Conservation (phyloP, 1,140 invertebrate genomes). For the Oscheius sp. region DNA sequence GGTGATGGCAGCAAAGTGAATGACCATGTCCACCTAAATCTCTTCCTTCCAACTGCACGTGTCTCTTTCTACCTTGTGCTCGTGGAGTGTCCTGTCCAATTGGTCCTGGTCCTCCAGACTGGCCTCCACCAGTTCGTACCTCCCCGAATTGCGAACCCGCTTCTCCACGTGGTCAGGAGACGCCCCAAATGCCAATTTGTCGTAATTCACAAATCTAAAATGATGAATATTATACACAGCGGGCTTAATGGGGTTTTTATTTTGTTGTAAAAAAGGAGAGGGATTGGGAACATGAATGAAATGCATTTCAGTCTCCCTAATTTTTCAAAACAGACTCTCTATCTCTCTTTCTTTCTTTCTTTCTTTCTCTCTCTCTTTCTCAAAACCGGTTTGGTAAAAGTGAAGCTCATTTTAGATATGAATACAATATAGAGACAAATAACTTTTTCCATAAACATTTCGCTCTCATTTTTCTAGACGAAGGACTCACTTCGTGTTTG, state of each 20-base stretch:
- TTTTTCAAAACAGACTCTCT: too few species aligned
- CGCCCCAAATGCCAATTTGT: constrained; percentile 56
- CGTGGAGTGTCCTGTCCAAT: constrained; percentile 40
- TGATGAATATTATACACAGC: too few species aligned
- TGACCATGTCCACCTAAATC: constrained; percentile 58
- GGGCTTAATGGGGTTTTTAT: too few species aligned
- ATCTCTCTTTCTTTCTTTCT: too few species aligned
- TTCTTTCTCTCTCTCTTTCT: too few species aligned
- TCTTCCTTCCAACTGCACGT: background rate
- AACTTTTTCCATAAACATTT: too few species aligned
- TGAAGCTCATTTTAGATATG: background rate
- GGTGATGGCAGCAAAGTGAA: constrained; percentile 61
- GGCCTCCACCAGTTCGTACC: constrained; percentile 53
- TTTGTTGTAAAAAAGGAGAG: too few species aligned
- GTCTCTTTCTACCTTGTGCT: constrained; percentile 45
- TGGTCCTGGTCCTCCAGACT: constrained; percentile 45
- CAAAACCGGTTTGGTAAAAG: background rate
- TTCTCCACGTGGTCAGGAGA: constrained; percentile 44
- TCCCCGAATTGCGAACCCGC: constrained; percentile 44
- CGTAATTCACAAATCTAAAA: constrained; percentile 55
- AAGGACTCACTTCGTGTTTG: constrained; percentile 43
- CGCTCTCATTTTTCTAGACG: background rate
- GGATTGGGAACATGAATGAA: too few species aligned
- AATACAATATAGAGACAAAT: too few species aligned
- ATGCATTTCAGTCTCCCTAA: too few species aligned